Evolutionary conservation across 2,113 vertebrate genomes (phyloP).

Genomic region (Bubalus kerabau): DNA sequence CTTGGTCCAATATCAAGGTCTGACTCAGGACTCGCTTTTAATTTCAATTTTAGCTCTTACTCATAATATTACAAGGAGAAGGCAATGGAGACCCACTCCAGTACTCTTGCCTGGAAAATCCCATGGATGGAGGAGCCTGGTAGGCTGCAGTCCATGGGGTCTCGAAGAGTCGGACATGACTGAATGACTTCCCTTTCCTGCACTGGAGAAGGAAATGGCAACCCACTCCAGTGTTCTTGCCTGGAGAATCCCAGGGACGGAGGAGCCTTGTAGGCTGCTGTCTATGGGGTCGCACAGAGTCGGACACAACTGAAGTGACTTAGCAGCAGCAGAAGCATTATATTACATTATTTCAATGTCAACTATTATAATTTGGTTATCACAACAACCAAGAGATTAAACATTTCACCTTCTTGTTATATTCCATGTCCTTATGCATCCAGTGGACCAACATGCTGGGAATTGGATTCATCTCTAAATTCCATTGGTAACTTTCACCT

Average conservation of each 20-base stretch:
- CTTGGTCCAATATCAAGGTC: neutral
- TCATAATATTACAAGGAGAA: neutral
- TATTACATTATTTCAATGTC: neutral
- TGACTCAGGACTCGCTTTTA: neutral
- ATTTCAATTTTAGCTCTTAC: neutral
- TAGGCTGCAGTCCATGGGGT: neutral
- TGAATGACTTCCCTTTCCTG: neutral
- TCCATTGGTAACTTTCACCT: neutral
- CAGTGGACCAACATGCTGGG: neutral
- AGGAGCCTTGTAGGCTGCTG: neutral
- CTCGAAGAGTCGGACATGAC: fast-evolving
- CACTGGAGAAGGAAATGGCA: neutral
- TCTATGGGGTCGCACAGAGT: neutral
- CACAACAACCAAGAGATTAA: neutral
- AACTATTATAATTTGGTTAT: neutral
- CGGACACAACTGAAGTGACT: neutral
- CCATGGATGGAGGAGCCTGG: neutral
- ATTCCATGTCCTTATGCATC: neutral
- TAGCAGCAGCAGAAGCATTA: neutral
- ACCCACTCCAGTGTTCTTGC: neutral
- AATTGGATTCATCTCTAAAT: neutral
- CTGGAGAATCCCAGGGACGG: neutral
- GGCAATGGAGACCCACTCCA: neutral
- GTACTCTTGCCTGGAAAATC: neutral
- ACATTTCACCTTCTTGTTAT: neutral